A percentile compares a stretch with the other conserved stretches of the same genome.
Evolutionary conservation across 64 coral and sea anemone genomes (phyloP).

Genomic region (Porites lutea): DNA sequence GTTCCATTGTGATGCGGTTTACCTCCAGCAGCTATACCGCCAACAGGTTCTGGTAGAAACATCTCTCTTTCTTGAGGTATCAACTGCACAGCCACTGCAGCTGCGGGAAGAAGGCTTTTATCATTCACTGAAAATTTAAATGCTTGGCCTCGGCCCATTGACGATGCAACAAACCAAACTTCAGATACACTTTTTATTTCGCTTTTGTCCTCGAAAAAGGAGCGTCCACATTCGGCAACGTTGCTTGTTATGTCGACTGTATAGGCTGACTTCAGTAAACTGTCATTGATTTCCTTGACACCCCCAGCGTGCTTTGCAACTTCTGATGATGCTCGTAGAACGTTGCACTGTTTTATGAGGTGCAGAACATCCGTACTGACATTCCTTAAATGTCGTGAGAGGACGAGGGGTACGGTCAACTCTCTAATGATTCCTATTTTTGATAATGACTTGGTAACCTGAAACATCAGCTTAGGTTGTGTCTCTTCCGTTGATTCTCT

Average conservation of each 20-base stretch:
- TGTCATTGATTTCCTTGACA: too few species aligned
- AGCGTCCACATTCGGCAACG: too few species aligned
- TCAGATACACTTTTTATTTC: too few species aligned
- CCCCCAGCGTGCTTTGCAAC: too few species aligned
- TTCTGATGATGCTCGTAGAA: slow-evolving; percentile 62
- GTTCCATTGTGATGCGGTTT: background rate
- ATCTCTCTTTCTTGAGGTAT: background rate
- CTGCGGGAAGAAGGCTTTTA: slow-evolving; percentile 48
- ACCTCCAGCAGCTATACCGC: background rate
- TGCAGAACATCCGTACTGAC: background rate
- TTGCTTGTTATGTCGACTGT: too few species aligned
- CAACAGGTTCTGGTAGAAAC: slow-evolving; percentile 53
- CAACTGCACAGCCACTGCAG: slow-evolving; percentile 57
- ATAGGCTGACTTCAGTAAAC: too few species aligned
- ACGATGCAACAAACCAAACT: slow-evolving; percentile 61
- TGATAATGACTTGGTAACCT: slow-evolving; percentile 34
- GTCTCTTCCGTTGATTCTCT: slow-evolving; percentile 34
- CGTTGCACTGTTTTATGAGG: slow-evolving; percentile 56
- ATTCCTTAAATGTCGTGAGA: too few species aligned
- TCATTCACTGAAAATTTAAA: slow-evolving; percentile 28
- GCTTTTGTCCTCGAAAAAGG: too few species aligned
- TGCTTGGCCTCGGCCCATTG: slow-evolving; percentile 17
- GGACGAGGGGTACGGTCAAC: too few species aligned
- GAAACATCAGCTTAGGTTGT: slow-evolving; percentile 55
- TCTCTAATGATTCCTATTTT: too few species aligned